Conservation (phyloP, 2,888 invertebrate genomes). For the Leptinotarsa haldemani region DNA sequence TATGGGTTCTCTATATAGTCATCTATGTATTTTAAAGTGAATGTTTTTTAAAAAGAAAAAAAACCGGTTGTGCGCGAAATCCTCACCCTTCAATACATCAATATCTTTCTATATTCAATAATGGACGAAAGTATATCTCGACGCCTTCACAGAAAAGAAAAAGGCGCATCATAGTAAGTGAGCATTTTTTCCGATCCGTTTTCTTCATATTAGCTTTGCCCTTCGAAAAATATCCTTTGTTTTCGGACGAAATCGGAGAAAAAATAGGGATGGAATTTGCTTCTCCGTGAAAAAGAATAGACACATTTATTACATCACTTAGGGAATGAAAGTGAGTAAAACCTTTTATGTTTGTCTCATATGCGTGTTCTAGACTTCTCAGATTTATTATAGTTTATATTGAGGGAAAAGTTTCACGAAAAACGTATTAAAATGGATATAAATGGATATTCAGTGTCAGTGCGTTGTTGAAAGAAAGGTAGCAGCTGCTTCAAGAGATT, state of each 20-base stretch:
- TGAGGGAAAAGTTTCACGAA: background rate
- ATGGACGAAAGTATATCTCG: background rate
- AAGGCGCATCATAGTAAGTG: background rate
- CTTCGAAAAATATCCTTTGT: slow-evolving; percentile 8
- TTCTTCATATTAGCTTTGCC: background rate
- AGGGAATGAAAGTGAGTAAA: background rate
- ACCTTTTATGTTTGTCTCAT: background rate
- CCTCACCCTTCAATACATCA: background rate
- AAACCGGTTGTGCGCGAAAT: background rate
- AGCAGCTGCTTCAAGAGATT: too few species aligned
- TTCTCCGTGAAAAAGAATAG: background rate
- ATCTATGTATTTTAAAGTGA: too few species aligned
- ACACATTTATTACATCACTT: background rate
- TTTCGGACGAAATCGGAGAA: background rate
- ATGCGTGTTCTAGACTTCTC: background rate
- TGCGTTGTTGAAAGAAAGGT: too few species aligned
- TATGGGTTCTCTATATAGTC: too few species aligned
- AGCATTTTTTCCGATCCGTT: background rate
- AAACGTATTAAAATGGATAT: background rate
- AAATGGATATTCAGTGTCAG: too few species aligned
- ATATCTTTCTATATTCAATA: background rate
- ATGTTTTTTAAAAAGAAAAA: background rate
- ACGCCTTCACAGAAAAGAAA: background rate
- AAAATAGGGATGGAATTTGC: background rate
- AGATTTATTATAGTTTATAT: background rate